phyloP scores from a whole-genome alignment of 2,113 vertebrate genomes.

The Ameiurus melas region DNA sequence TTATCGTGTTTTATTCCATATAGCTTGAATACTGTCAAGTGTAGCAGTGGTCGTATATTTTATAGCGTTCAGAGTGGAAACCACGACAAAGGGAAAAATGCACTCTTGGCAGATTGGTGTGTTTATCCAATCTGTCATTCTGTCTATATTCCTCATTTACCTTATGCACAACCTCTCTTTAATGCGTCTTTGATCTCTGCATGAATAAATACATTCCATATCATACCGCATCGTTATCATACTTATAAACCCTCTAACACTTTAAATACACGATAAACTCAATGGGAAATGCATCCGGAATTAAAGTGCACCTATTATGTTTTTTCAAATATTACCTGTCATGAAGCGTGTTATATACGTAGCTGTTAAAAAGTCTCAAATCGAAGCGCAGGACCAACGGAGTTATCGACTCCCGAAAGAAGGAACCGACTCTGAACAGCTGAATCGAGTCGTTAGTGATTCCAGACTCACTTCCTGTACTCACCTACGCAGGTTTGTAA shows the following conservation, averaged over 20 bases:
- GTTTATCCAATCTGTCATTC: slow-evolving; percentile 25
- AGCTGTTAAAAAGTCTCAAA: too few relatives aligned
- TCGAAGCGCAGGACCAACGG: too few relatives aligned
- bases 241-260: not conserved
- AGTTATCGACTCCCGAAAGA: too few relatives aligned
- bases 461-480: too few relatives aligned
- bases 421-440: too few relatives aligned
- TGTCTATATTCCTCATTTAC: not conserved
- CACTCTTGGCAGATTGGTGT: not conserved
- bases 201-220: not conserved
- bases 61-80: not conserved
- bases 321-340: too few relatives aligned
- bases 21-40: not conserved
- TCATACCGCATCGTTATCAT: too few relatives aligned
- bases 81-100: not conserved
- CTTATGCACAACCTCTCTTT: not conserved
- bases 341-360: too few relatives aligned
- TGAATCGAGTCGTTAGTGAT: too few relatives aligned
- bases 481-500: too few relatives aligned
- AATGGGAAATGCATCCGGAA: not conserved
- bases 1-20: not conserved
- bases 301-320: not conserved
- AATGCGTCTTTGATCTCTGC: not conserved
- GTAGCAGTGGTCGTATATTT: not conserved
- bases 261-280: not conserved